Conservation (phyloP, 2,888 invertebrate species). For the Callimorpha dominula region DNA sequence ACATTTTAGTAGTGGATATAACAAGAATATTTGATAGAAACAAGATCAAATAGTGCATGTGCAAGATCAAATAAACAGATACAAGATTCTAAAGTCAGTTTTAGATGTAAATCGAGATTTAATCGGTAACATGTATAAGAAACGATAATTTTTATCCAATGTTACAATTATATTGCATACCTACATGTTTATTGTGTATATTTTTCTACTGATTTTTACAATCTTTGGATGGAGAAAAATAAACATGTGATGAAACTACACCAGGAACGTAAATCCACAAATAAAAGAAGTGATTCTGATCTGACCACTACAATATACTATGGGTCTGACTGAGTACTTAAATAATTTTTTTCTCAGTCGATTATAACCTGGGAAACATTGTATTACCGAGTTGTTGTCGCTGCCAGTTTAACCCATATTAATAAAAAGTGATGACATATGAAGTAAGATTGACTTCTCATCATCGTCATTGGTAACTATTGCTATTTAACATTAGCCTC, state of each 20-base stretch:
- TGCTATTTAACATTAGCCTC: too few species aligned
- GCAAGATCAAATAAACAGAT: not conserved
- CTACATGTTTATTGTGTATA: not conserved
- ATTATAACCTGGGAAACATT: too few species aligned
- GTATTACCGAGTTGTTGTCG: too few species aligned
- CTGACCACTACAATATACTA: too few species aligned
- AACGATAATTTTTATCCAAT: not conserved
- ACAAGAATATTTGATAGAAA: not conserved
- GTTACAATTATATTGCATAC: not conserved
- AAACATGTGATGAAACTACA: not conserved
- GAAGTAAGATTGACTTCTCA: too few species aligned
- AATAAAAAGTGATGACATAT: too few species aligned
- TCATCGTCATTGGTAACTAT: too few species aligned
- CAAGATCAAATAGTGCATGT: slow-evolving; percentile 3
- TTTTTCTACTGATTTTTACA: not conserved
- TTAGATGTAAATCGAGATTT: not conserved
- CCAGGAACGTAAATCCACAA: too few species aligned
- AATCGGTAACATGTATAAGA: not conserved
- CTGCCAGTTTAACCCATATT: too few species aligned
- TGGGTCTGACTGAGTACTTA: too few species aligned
- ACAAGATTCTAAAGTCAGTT: not conserved
- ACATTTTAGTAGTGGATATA: not conserved
- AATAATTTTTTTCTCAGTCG: too few species aligned
- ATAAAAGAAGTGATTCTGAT: too few species aligned
- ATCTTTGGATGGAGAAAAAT: not conserved